Conservation (phyloP, 2,113 vertebrate genomes). For the Rhipidura dahli region DNA sequence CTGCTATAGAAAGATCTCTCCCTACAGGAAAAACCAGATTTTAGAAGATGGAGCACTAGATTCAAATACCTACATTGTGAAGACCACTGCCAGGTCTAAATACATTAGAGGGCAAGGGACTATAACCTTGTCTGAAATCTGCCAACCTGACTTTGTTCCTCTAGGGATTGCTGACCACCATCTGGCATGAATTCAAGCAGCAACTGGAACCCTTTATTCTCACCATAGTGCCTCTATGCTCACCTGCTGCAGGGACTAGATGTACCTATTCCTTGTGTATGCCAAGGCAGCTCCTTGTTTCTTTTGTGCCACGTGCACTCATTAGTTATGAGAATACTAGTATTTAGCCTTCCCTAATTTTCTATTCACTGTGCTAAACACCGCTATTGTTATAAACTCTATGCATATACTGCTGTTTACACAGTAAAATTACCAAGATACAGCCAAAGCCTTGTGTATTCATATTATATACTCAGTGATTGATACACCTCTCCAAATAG, state of each 20-base stretch:
- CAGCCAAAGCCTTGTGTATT: neutral
- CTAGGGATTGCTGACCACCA: neutral
- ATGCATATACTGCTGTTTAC: neutral
- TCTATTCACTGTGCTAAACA: neutral
- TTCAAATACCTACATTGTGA: neutral
- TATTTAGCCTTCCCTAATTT: neutral
- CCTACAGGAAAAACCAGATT: neutral
- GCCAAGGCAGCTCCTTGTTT: neutral
- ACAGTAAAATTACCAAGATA: neutral
- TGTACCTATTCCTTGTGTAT: neutral
- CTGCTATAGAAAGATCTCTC: neutral
- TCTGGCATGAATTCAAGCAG: neutral
- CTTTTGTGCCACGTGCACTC: neutral
- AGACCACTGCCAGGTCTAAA: neutral
- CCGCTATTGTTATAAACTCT: neutral
- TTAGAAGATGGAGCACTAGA: neutral
- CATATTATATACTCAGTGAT: neutral
- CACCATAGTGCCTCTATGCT: fast-evolving
- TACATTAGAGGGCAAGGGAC: neutral
- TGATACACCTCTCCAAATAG: neutral
- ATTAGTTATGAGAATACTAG: neutral
- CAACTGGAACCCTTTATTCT: neutral
- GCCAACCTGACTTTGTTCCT: neutral
- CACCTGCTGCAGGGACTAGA: neutral
- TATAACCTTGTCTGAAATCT: neutral